Evolutionary conservation across 2,888 invertebrate genomes (phyloP).

Genomic region (Tenthredo livida): DNA sequence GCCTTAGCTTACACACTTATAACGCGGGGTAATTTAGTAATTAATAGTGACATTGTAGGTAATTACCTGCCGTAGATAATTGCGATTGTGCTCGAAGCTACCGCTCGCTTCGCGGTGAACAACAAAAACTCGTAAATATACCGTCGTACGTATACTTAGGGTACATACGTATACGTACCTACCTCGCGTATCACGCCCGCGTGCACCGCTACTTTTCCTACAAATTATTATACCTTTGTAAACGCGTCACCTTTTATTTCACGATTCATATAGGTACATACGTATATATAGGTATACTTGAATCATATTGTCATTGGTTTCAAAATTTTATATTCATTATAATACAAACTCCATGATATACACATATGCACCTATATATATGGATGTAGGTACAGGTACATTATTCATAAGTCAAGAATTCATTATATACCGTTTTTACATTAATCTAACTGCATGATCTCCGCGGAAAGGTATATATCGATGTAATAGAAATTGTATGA

Average conservation of each 20-base stretch:
- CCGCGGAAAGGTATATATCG: too few relatives aligned
- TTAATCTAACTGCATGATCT: too few relatives aligned
- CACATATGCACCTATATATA: too few relatives aligned
- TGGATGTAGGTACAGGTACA: not conserved
- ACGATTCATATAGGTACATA: too few relatives aligned
- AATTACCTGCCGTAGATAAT: slow-evolving; percentile 73
- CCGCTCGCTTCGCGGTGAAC: slow-evolving; percentile 13
- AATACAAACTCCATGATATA: not conserved
- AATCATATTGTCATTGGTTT: too few relatives aligned
- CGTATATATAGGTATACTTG: too few relatives aligned
- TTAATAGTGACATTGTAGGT: slow-evolving; percentile 74
- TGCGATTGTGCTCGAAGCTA: slow-evolving; percentile 64
- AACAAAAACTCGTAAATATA: slow-evolving; percentile 36
- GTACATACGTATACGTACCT: not conserved
- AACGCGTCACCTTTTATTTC: not conserved
- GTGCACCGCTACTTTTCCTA: slow-evolving; percentile 1
- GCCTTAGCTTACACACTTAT: not conserved
- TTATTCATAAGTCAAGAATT: too few relatives aligned
- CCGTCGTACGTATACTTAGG: not conserved
- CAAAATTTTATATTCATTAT: too few relatives aligned
- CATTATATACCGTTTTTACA: too few relatives aligned
- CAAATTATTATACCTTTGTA: not conserved
- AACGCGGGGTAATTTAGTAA: slow-evolving; percentile 70
- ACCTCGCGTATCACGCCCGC: slow-evolving; percentile 8
- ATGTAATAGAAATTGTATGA: too few relatives aligned